phyloP scores from a whole-genome alignment of 2,113 vertebrate species.

The Bucco capensis region DNA sequence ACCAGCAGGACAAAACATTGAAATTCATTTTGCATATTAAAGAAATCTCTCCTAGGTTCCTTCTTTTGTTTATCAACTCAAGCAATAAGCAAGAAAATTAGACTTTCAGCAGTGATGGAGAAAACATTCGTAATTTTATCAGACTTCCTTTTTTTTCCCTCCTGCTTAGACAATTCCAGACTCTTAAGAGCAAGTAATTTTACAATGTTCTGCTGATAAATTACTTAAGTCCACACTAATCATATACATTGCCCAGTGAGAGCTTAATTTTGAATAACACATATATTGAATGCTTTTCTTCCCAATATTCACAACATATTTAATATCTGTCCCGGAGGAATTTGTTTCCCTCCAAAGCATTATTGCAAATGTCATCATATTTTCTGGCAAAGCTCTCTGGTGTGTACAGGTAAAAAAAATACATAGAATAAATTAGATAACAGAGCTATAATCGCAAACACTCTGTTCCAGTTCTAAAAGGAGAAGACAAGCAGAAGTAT shows the following conservation, averaged over 20 bases:
- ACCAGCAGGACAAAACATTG: slow-evolving; percentile 74
- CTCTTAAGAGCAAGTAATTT: slow-evolving; percentile 55
- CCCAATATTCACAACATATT: slow-evolving; percentile 39
- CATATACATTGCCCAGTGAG: not conserved
- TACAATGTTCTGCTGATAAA: slow-evolving; percentile 61
- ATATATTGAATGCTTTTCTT: slow-evolving; percentile 27
- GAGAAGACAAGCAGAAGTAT: slow-evolving; percentile 30
- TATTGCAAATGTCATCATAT: slow-evolving; percentile 60
- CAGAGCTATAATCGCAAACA: slow-evolving; percentile 18
- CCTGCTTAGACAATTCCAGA: slow-evolving; percentile 57
- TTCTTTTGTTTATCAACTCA: slow-evolving; percentile 79
- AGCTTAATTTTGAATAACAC: slow-evolving; percentile 32
- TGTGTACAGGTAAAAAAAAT: not conserved
- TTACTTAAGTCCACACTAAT: slow-evolving; percentile 29
- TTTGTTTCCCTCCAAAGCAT: slow-evolving; percentile 58
- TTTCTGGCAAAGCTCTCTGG: slow-evolving; percentile 23
- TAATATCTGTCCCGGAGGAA: slow-evolving; percentile 23
- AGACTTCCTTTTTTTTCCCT: not conserved
- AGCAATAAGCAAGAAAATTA: slow-evolving; percentile 82
- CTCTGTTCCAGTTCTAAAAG: not conserved
- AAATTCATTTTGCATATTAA: slow-evolving; percentile 82
- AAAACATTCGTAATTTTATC: slow-evolving; percentile 75
- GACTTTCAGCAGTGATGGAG: slow-evolving; percentile 67
- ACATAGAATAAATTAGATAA: not conserved
- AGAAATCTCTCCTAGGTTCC: slow-evolving; percentile 66